Conservation (phyloP, 2,888 invertebrate species). For the Argyra leucocephala region DNA sequence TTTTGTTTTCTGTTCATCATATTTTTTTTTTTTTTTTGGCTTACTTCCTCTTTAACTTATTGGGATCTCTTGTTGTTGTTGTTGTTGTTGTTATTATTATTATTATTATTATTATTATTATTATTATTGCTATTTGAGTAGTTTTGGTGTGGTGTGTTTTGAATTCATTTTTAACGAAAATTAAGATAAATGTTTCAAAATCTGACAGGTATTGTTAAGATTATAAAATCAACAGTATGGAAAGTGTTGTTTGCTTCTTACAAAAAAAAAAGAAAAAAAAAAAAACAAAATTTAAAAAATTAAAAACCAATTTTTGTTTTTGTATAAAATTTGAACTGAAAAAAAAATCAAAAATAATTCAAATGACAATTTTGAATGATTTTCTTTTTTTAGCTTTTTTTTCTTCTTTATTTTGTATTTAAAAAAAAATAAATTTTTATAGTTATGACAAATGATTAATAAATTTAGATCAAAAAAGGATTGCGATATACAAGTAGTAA, state of each 20-base stretch:
- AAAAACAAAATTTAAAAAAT: too few species aligned
- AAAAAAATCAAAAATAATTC: too few species aligned
- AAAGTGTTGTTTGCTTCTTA: slow-evolving; percentile 6
- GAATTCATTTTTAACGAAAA: background rate
- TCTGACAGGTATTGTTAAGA: slow-evolving; percentile 6
- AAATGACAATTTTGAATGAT: too few species aligned
- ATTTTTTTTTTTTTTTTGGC: background rate
- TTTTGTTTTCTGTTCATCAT: background rate
- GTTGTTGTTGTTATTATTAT: background rate
- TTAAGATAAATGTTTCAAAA: slow-evolving; percentile 2
- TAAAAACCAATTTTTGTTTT: too few species aligned
- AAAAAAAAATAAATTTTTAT: too few species aligned
- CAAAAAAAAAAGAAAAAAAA: too few species aligned
- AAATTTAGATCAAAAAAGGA: too few species aligned
- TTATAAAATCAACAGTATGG: slow-evolving; percentile 1
- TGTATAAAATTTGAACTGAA: too few species aligned
- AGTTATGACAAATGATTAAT: too few species aligned
- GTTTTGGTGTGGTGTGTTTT: background rate
- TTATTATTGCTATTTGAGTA: background rate
- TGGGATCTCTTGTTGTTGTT: background rate
- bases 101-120: background rate
- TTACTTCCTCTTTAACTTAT: background rate
- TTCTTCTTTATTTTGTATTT: too few species aligned
- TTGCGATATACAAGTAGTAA: too few species aligned
- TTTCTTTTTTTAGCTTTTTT: too few species aligned